A percentile compares a stretch with the other conserved stretches of the same genome.
Evolutionary conservation across 53 echinoderm and acorn worm genomes (phyloP).

Genomic region (Actinopyga echinites): DNA sequence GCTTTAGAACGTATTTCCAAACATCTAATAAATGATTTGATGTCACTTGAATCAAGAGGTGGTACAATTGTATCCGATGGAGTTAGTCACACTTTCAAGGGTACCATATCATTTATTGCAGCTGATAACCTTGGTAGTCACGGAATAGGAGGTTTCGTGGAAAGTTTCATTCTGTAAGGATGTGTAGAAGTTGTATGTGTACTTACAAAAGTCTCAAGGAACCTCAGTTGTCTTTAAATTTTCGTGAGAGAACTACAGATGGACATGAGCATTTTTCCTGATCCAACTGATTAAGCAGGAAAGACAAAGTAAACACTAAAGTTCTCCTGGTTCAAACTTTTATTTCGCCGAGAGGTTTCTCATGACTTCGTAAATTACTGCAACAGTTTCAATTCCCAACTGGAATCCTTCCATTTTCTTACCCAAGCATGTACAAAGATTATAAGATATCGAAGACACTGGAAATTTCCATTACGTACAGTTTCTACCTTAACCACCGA

Average conservation of each 20-base stretch:
- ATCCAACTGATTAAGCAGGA: too few relatives aligned
- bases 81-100: background rate
- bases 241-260: background rate
- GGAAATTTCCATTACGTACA: too few relatives aligned
- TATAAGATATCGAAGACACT: background rate
- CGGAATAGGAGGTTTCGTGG: background rate
- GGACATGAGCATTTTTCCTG: background rate
- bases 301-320: too few relatives aligned
- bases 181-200: constrained; percentile 1
- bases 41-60: background rate
- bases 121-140: constrained; percentile 3
- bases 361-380: too few relatives aligned
- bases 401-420: too few relatives aligned
- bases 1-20: background rate
- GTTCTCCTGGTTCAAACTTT: too few relatives aligned
- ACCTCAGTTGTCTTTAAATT: background rate
- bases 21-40: constrained; percentile 8
- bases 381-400: background rate
- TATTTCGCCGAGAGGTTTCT: too few relatives aligned
- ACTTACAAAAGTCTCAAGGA: background rate
- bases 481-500: too few relatives aligned
- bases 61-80: background rate
- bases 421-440: background rate
- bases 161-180: background rate
- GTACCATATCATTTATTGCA: background rate